phyloP scores from a whole-genome alignment of 2,888 invertebrate species.

The Alcis repandata region DNA sequence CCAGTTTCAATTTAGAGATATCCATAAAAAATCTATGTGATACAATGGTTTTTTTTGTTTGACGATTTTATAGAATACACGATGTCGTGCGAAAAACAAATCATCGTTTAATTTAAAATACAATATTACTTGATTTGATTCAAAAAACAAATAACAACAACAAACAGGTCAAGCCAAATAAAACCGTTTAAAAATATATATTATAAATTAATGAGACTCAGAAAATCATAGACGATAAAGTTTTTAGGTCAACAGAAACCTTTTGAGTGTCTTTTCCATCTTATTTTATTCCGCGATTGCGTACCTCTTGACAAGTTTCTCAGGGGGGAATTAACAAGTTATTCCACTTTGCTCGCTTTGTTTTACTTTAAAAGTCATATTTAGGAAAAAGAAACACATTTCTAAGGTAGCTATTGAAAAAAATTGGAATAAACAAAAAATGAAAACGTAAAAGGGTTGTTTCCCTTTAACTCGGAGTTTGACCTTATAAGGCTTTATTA shows the following conservation, averaged over 20 bases:
- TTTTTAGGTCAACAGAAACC: neutral
- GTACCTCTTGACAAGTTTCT: conserved; percentile 17
- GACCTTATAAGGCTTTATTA: too few species aligned
- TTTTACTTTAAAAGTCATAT: conserved; percentile 11
- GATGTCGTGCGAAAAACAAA: too few species aligned
- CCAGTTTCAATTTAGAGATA: too few species aligned
- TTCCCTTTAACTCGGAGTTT: neutral
- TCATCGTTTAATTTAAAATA: too few species aligned
- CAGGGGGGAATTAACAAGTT: conserved; percentile 20
- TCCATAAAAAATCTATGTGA: too few species aligned
- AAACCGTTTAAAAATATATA: too few species aligned
- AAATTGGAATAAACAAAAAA: neutral
- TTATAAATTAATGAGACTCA: too few species aligned
- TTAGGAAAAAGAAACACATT: neutral
- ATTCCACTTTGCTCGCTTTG: conserved; percentile 15
- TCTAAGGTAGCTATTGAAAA: neutral
- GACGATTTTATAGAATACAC: too few species aligned
- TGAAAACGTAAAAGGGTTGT: neutral
- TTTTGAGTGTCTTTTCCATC: neutral
- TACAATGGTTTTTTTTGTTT: too few species aligned
- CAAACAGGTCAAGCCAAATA: too few species aligned
- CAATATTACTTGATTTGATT: too few species aligned
- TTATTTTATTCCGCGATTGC: neutral
- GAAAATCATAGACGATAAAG: neutral
- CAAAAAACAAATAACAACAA: too few species aligned